Evolutionary conservation across 2,113 vertebrate genomes (phyloP).

Genomic region (Puma concolor): DNA sequence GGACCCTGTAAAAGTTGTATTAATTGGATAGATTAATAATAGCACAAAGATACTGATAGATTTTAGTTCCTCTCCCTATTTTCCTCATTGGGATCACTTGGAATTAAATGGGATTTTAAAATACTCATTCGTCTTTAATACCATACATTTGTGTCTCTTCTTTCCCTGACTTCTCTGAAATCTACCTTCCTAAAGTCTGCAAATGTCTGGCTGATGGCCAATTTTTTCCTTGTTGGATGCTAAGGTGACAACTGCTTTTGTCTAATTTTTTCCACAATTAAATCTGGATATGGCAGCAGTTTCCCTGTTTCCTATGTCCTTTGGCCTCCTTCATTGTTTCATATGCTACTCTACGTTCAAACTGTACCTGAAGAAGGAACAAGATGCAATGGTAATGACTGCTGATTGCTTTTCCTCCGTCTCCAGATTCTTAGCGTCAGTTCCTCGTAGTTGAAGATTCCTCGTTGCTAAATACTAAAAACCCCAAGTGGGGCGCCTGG

Average conservation of each 20-base stretch:
- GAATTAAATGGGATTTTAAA: conserved; percentile 45
- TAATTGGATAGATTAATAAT: neutral
- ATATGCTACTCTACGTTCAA: neutral
- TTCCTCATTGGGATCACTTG: neutral
- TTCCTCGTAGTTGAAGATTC: conserved; percentile 2
- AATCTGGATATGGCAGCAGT: conserved; percentile 7
- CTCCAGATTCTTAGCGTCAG: neutral
- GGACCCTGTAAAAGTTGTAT: neutral
- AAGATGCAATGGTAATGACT: neutral
- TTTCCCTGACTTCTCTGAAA: neutral
- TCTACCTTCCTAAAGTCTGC: neutral
- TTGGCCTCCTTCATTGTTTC: neutral
- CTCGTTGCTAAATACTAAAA: neutral
- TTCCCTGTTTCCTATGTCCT: conserved; percentile 10
- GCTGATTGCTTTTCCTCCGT: neutral
- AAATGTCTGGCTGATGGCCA: neutral
- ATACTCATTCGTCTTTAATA: conserved; percentile 17
- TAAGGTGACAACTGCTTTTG: neutral
- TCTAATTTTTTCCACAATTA: neutral
- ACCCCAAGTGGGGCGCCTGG: too few relatives aligned
- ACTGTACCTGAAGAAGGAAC: neutral
- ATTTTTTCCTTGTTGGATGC: neutral
- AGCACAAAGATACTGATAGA: neutral
- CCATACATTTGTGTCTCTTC: neutral
- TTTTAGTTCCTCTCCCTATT: neutral